These are phyloP conservation scores for Psammodynastes pulverulentus DNA, from an alignment of 2,113 vertebrate genomes.

Conservation along the genomic window DNA sequence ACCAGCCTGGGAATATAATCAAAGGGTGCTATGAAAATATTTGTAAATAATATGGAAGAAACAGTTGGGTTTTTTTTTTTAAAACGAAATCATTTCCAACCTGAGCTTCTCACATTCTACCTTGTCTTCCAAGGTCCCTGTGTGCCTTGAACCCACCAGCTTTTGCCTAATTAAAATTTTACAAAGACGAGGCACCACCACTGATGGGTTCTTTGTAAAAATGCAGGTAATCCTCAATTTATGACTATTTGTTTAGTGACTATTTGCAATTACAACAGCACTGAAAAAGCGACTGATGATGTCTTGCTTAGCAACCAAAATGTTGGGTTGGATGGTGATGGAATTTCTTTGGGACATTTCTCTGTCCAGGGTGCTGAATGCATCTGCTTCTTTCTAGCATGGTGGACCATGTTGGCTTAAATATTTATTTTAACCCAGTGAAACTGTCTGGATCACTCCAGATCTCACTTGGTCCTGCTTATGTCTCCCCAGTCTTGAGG, in stretches of 20 bases:
- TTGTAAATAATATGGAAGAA: not conserved
- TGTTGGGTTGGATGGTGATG: not conserved
- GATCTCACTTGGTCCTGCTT: not conserved
- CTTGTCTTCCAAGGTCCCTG: not conserved
- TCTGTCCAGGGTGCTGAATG: not conserved
- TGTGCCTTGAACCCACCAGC: no score
- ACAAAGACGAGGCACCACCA: not conserved
- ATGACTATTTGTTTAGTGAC: not conserved
- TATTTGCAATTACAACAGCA: not conserved
- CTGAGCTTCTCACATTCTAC: not conserved
- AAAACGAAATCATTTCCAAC: not conserved
- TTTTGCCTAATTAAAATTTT: not conserved
- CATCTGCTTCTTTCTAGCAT: not conserved
- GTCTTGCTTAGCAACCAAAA: not conserved
- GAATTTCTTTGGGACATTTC: not conserved
- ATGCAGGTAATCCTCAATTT: not conserved
- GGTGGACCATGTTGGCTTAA: not conserved
- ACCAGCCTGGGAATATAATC: not conserved
- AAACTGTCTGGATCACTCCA: not conserved
- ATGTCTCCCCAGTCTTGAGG: not conserved
- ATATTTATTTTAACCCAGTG: not conserved
- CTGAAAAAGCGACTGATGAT: not conserved
- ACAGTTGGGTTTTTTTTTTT: not conserved
- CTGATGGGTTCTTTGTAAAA: not conserved
- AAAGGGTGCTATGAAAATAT: not conserved